Evolutionary conservation across 2,113 vertebrate genomes (phyloP).

Genomic region (Saccopteryx bilineata): DNA sequence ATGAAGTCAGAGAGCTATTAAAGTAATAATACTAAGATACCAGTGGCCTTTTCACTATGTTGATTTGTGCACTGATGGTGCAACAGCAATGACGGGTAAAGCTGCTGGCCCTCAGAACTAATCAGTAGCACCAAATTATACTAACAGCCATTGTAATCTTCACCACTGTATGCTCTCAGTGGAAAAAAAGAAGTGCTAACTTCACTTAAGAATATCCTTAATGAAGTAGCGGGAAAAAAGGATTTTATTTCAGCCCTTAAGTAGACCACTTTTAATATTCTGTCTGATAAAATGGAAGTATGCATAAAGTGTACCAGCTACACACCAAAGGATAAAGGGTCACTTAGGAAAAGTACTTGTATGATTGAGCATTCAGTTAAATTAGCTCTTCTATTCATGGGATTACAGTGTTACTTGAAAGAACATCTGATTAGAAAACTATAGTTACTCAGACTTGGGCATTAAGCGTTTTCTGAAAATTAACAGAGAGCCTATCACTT

Average conservation of each 20-base stretch:
- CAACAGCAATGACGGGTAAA: background rate
- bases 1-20: background rate
- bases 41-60: background rate
- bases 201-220: background rate
- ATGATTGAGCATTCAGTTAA: background rate
- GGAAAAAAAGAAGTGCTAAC: background rate
- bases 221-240: background rate
- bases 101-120: background rate
- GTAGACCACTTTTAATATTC: background rate
- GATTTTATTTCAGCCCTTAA: background rate
- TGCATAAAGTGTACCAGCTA: background rate
- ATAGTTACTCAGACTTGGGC: background rate
- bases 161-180: background rate
- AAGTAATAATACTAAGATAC: background rate
- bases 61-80: background rate
- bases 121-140: background rate
- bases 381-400: background rate
- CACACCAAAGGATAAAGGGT: background rate
- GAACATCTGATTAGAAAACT: background rate
- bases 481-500: background rate
- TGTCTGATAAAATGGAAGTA: background rate
- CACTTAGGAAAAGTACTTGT: background rate
- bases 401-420: constrained; percentile 47
- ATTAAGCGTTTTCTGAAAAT: constrained; percentile 39
- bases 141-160: accelerated